These are phyloP conservation scores for Bruchidius siliquastri DNA, from an alignment of 2,888 invertebrate genomes.

Conservation along the genomic window DNA sequence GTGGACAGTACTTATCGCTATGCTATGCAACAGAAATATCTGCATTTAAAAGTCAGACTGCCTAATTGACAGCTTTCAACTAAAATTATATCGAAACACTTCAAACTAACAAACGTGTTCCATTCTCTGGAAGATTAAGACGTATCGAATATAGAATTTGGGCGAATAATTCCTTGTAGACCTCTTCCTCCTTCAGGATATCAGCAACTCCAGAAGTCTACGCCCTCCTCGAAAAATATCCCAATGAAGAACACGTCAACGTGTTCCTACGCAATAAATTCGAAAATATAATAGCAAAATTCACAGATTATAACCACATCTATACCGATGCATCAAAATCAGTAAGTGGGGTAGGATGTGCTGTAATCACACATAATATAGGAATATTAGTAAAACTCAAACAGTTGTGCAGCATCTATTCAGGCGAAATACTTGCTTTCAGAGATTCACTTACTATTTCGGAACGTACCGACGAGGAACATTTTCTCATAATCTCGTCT, in stretches of 20 bases:
- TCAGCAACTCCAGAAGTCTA: not conserved
- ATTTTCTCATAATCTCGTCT: not conserved
- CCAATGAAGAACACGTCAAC: not conserved
- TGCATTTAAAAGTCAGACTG: not conserved
- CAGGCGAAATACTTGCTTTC: not conserved
- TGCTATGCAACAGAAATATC: not conserved
- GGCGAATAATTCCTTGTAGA: not conserved
- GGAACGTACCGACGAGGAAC: too few relatives aligned
- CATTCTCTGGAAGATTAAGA: not conserved
- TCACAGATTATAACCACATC: not conserved
- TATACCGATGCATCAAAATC: not conserved
- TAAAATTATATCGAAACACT: not conserved
- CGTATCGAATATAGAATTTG: not conserved
- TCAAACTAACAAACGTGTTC: not conserved
- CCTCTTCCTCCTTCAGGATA: not conserved
- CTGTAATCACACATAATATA: not conserved
- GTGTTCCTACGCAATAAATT: not conserved
- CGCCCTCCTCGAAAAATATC: not conserved
- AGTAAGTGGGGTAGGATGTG: not conserved
- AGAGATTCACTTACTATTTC: not conserved
- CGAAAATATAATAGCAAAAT: not conserved
- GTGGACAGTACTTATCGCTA: not conserved
- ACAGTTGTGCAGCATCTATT: not conserved
- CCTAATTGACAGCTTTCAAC: not conserved
- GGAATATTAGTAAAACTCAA: not conserved